Evolutionary conservation across 2,113 vertebrate species (phyloP).

Genomic region (Dendropsophus ebraccatus): DNA sequence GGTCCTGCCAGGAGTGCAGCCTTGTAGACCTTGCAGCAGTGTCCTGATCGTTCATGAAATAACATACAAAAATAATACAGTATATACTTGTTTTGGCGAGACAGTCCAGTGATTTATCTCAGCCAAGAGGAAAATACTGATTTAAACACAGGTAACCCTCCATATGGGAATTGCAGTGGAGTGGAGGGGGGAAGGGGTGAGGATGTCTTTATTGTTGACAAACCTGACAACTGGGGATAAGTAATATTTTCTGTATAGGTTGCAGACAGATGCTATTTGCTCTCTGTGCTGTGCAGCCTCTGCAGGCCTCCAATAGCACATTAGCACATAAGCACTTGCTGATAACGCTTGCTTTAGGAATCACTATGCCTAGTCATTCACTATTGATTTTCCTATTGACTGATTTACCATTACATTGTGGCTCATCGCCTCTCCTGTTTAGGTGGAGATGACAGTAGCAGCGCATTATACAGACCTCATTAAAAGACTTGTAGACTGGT

Average conservation of each 20-base stretch:
- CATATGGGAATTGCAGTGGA: too few species aligned
- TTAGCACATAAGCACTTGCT: background rate
- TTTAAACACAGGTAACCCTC: background rate
- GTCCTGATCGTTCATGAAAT: background rate
- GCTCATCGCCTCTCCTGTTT: background rate
- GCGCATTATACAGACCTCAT: background rate
- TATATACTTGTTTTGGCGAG: background rate
- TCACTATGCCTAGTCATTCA: conserved; percentile 1
- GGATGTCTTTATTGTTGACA: too few species aligned
- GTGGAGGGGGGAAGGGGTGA: too few species aligned
- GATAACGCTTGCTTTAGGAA: background rate
- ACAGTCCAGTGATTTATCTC: too few species aligned
- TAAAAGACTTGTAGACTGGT: too few species aligned
- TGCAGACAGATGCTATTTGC: background rate
- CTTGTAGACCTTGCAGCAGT: background rate
- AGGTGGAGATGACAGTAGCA: background rate
- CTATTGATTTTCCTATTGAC: conserved; percentile 21
- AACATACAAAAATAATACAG: background rate
- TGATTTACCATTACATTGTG: background rate
- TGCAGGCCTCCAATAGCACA: background rate
- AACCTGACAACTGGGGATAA: too few species aligned
- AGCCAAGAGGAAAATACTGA: background rate
- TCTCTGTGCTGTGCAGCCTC: background rate
- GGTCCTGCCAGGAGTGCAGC: background rate
- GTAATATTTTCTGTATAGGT: background rate